A percentile compares a stretch with the other conserved stretches of the same genome.
These are phyloP conservation scores for Columba janthina DNA, from an alignment of 2,113 vertebrate species.

Conservation along the genomic window DNA sequence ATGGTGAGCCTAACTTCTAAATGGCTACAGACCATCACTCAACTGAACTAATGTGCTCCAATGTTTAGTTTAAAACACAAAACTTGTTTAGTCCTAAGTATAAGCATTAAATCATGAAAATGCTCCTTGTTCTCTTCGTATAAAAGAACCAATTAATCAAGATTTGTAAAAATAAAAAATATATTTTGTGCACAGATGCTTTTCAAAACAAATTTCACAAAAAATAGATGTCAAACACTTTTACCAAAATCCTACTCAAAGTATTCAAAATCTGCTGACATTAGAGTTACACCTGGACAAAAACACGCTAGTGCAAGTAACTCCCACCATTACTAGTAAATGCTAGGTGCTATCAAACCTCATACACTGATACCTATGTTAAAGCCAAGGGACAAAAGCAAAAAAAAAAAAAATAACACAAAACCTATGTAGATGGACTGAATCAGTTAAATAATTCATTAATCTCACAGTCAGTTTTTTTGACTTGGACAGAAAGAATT, in stretches of 20 bases:
- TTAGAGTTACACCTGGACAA: neutral
- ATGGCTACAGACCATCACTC: neutral
- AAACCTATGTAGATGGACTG: neutral
- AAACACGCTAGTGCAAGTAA: neutral
- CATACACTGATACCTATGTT: neutral
- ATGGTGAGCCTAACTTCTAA: neutral
- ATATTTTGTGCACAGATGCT: neutral
- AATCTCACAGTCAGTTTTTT: neutral
- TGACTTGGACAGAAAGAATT: neutral
- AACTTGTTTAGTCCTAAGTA: neutral
- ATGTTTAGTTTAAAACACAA: neutral
- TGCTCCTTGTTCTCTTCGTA: neutral
- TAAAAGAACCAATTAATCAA: neutral
- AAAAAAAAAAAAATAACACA: neutral
- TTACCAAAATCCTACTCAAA: neutral
- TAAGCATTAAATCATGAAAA: neutral
- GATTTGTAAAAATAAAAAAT: neutral
- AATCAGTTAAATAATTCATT: neutral
- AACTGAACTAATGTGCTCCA: neutral
- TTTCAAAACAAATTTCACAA: neutral
- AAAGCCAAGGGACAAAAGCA: no score
- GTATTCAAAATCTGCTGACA: neutral
- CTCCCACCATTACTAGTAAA: neutral
- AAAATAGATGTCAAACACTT: neutral
- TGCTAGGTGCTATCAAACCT: neutral